A percentile compares a stretch with the other conserved stretches of the same genome.
These are phyloP conservation scores for Tyrophagus putrescentiae DNA, from an alignment of 1,140 invertebrate species.

Conservation along the genomic window DNA sequence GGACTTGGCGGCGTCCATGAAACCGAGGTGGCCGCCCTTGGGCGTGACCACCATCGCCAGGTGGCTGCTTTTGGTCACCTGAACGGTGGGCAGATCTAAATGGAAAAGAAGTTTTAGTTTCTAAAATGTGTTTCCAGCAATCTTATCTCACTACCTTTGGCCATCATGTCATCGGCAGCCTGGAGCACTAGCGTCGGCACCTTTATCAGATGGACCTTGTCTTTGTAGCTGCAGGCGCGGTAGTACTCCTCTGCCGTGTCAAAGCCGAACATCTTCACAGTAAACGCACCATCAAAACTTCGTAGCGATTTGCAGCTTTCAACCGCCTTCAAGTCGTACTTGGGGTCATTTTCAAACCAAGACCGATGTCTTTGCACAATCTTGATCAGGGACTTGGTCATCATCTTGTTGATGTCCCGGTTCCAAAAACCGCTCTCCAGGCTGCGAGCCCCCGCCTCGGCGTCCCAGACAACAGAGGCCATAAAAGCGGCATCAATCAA, in stretches of 20 bases:
- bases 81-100: slow-evolving; percentile 16
- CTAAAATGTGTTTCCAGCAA: neutral
- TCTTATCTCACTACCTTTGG: slow-evolving; percentile 35
- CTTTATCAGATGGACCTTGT: slow-evolving; percentile 51
- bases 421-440: slow-evolving; percentile 63
- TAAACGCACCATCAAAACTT: slow-evolving; percentile 66
- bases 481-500: slow-evolving; percentile 53
- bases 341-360: slow-evolving; percentile 38
- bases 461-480: slow-evolving; percentile 67
- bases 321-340: slow-evolving; percentile 33
- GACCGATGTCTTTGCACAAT: slow-evolving; percentile 25
- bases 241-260: slow-evolving; percentile 63
- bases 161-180: slow-evolving; percentile 71
- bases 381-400: slow-evolving; percentile 44
- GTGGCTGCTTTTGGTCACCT: slow-evolving; percentile 17
- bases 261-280: slow-evolving; percentile 63
- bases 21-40: slow-evolving; percentile 69
- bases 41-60: slow-evolving; percentile 60
- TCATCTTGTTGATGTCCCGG: slow-evolving; percentile 53
- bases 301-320: slow-evolving; percentile 50
- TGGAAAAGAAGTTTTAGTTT: neutral
- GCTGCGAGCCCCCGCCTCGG: slow-evolving; percentile 50
- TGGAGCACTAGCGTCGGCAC: slow-evolving; percentile 58
- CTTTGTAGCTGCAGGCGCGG: slow-evolving; percentile 49
- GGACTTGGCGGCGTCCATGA: slow-evolving; percentile 51